Evolutionary conservation across 2,888 invertebrate genomes (phyloP), one percentile per base, ranked within the genome.

Genomic region (Nymphalis urticae): DNA sequence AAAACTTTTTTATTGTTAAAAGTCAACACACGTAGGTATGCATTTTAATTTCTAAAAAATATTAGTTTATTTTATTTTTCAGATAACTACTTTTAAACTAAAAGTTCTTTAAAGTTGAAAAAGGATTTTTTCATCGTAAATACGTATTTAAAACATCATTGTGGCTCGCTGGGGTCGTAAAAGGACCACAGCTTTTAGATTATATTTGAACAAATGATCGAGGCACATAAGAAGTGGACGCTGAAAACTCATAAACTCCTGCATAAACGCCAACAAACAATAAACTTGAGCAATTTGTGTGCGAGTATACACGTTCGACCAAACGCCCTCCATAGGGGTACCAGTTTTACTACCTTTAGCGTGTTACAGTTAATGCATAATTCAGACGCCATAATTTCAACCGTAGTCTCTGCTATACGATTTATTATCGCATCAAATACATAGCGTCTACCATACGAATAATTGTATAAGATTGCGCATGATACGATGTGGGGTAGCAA

Each of bases 301-400:
- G 74, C 72, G 75, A 76, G 75, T 73, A 75, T 32, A 68, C 69
- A 61, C 68, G 69, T 69, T 68, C 71, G 71, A 68, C 67, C 69
- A 71, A 66, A 64, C 54, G 27, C 58, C 36, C 58, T 58, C 74
- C 76, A 76, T 77, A 77, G 75, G 75, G 78, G 78, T 79, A 76
- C 79, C 80, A 82, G 81, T 85, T 90, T 90, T 87, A 89, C 84
- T 84, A 83, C 85, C 85, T 75, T 82, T 78, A 78, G 76, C 58
- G 58, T 80, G 81, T 82, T 80, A 76, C 80, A 74, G 82, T 82
- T 85, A 81, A 89, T 92, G 88, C 89, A 92, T 92, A 82, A 92
- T 92, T 90, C 89, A 91, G 80, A 79, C 82, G 86, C 85, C 81
- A 89, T 90, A 90, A 91, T 88, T 89, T 84, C 79, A 80, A 78